phyloP scores from a whole-genome alignment of 2,113 vertebrate genomes.

The Cebidichthys violaceus region DNA sequence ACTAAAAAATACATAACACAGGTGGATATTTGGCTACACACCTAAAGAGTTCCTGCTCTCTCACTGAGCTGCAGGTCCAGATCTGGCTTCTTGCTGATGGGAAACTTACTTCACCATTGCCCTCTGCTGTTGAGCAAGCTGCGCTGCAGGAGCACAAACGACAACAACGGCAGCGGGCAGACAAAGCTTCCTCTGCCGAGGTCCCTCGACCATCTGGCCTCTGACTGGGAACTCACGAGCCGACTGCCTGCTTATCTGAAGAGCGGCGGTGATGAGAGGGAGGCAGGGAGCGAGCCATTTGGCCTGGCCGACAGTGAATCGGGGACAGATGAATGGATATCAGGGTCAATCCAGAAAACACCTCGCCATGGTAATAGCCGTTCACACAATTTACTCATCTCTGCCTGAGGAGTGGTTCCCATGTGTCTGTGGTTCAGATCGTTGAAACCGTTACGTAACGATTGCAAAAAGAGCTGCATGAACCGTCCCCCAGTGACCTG shows the following conservation, averaged over 20 bases:
- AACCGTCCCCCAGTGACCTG: conserved; percentile 29
- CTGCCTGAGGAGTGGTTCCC: conserved; percentile 18
- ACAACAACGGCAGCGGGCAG: conserved; percentile 47
- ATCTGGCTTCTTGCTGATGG: not conserved
- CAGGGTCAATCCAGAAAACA: conserved; percentile 62
- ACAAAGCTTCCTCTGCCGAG: conserved; percentile 56
- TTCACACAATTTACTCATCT: conserved; percentile 44
- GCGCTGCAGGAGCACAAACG: conserved; percentile 48
- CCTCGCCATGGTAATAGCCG: conserved; percentile 35
- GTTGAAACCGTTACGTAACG: conserved; percentile 47
- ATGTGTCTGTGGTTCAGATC: conserved; percentile 28
- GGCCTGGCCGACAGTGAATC: conserved; percentile 63
- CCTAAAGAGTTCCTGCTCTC: not conserved
- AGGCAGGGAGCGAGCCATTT: conserved; percentile 65
- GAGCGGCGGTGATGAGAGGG: conserved; percentile 55
- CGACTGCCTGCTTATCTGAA: conserved; percentile 59
- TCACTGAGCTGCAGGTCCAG: conserved; percentile 12
- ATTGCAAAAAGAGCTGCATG: conserved; percentile 7
- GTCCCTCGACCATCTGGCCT: conserved; percentile 71
- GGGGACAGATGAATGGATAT: conserved; percentile 63
- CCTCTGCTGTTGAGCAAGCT: conserved; percentile 75
- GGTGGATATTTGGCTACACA: not conserved
- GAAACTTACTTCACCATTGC: conserved; percentile 79
- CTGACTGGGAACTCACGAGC: conserved; percentile 56
- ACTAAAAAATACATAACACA: conserved; percentile 11